A percentile compares a stretch with the other conserved stretches of the same genome.
Evolutionary conservation across 2,113 vertebrate genomes (phyloP).

Genomic region (Chrysochloris asiatica): DNA sequence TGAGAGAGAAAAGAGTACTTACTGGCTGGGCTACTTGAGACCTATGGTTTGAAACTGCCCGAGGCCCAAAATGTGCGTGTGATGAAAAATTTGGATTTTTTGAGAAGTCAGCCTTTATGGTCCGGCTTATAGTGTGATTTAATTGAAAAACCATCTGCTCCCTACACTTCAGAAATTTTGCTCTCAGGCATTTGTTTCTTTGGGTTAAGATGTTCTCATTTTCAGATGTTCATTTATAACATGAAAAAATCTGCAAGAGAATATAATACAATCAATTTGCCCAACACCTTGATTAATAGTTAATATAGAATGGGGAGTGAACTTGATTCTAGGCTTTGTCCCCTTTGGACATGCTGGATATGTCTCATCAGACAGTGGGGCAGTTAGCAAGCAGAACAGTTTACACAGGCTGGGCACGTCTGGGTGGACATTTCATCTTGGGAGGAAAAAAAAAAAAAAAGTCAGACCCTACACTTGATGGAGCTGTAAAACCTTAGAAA

Average conservation of each 20-base stretch:
- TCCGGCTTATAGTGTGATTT: neutral
- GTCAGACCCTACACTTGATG: slow-evolving; percentile 3
- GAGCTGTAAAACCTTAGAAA: too few species aligned
- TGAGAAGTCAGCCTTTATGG: neutral
- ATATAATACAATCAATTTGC: neutral
- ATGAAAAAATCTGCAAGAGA: neutral
- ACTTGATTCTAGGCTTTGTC: neutral
- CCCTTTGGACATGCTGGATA: neutral
- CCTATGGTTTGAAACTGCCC: neutral
- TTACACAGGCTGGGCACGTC: neutral
- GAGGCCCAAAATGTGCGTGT: too few species aligned
- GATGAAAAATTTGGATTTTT: neutral
- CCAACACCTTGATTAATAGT: neutral
- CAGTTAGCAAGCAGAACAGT: neutral
- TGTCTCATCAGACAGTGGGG: neutral
- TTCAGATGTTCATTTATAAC: slow-evolving; percentile 14
- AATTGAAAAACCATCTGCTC: neutral
- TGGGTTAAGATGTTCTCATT: neutral
- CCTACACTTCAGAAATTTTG: neutral
- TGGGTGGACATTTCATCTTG: too few species aligned
- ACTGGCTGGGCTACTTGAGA: neutral
- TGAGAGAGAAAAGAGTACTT: neutral
- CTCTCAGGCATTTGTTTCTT: slow-evolving; percentile 4
- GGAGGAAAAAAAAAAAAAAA: neutral
- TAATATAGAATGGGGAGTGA: neutral